Evolutionary conservation across 2,113 vertebrate genomes (phyloP).

Genomic region (Podarcis muralis): DNA sequence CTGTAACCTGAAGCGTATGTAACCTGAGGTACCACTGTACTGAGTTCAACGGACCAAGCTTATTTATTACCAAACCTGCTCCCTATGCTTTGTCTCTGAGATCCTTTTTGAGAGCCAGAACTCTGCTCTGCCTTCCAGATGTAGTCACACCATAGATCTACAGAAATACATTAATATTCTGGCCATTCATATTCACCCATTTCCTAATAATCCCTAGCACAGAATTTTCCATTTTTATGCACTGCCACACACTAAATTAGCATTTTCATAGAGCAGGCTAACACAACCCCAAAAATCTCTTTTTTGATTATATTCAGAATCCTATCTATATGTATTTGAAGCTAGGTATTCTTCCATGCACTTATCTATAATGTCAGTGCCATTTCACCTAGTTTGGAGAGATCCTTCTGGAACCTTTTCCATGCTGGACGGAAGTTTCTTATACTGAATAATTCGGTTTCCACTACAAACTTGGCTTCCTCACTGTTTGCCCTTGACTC

Average conservation of each 20-base stretch:
- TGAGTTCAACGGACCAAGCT: too few species aligned
- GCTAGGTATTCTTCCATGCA: neutral
- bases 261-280: neutral
- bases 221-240: neutral
- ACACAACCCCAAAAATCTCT: neutral
- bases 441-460: neutral
- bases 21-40: too few species aligned
- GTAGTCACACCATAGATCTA: neutral
- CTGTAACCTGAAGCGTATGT: too few species aligned
- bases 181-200: neutral
- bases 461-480: neutral
- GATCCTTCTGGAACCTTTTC: neutral
- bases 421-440: neutral
- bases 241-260: neutral
- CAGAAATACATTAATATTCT: neutral
- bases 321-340: neutral
- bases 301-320: neutral
- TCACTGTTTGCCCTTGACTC: neutral
- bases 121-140: neutral
- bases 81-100: neutral
- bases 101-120: neutral
- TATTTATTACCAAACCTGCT: too few species aligned
- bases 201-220: neutral
- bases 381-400: neutral
- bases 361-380: neutral